These are phyloP conservation scores for Clusia tigrina DNA, from an alignment of 2,888 invertebrate genomes.

Conservation along the genomic window DNA sequence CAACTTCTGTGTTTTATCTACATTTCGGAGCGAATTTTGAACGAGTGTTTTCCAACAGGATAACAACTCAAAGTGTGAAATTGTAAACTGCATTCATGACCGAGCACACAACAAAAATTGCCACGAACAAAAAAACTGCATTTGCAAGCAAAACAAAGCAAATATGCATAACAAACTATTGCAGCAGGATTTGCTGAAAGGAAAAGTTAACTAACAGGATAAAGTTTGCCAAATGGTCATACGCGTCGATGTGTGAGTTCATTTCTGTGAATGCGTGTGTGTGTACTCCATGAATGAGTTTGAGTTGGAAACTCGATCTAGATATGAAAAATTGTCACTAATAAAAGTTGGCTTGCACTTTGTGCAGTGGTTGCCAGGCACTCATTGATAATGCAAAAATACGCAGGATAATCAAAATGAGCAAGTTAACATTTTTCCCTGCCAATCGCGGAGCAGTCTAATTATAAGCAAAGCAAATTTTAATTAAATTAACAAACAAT, in stretches of 20 bases:
- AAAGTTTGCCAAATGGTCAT: conserved; percentile 18
- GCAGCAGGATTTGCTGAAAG: conserved; percentile 8
- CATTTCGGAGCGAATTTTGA: not conserved
- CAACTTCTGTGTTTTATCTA: not conserved
- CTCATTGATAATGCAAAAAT: not conserved
- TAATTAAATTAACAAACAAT: conserved; percentile 21
- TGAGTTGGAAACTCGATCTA: not conserved
- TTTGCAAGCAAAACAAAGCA: conserved; percentile 5
- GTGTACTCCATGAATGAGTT: not conserved
- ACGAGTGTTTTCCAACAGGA: not conserved
- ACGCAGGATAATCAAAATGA: not conserved
- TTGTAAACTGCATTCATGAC: conserved; percentile 28
- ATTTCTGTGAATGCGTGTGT: too few species aligned
- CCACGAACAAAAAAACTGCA: conserved; percentile 19
- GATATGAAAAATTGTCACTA: not conserved
- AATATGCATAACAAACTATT: conserved; percentile 17
- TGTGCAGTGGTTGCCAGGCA: not conserved
- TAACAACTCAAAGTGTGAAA: conserved; percentile 30
- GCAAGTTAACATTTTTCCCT: not conserved
- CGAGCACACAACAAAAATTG: conserved; percentile 22
- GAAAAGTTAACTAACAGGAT: conserved; percentile 17
- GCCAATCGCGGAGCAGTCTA: not conserved
- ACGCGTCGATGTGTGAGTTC: too few species aligned
- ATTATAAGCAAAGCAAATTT: conserved; percentile 10
- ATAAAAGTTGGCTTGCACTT: not conserved